A percentile compares a stretch with the other conserved stretches of the same genome.
phyloP scores from a whole-genome alignment of 1,140 invertebrate species.

The Lepidotrigona ventralis region DNA sequence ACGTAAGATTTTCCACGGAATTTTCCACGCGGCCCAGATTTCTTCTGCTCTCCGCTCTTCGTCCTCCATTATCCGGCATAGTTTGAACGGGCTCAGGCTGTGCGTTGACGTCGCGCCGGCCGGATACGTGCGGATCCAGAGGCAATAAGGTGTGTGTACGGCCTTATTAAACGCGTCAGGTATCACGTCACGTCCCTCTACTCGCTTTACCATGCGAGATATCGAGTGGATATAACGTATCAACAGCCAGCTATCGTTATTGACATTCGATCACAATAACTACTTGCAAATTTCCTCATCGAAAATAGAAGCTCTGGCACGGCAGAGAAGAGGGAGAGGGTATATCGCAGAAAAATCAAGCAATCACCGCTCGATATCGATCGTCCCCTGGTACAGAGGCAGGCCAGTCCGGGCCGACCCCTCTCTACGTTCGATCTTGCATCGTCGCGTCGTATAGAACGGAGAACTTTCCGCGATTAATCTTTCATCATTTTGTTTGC shows the following conservation, averaged over 20 bases:
- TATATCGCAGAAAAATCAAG: constrained; percentile 7
- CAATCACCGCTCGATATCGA: neutral
- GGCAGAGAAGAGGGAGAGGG: neutral
- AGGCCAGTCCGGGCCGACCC: too few species aligned
- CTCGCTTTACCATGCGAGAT: constrained; percentile 19
- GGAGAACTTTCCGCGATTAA: constrained; percentile 11
- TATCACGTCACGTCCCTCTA: constrained; percentile 1
- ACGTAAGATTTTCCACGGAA: neutral
- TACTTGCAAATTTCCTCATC: neutral
- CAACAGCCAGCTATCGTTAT: constrained; percentile 39
- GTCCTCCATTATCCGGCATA: neutral
- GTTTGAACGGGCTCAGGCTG: neutral
- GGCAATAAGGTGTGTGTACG: constrained; percentile 45
- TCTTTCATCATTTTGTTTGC: constrained; percentile 30
- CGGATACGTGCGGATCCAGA: constrained; percentile 1
- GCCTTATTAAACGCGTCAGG: constrained; percentile 50
- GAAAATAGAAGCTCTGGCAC: neutral
- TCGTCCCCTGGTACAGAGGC: too few species aligned
- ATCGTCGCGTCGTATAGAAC: neutral
- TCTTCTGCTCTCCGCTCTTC: neutral
- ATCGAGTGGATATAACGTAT: constrained; percentile 41
- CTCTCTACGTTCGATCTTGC: neutral
- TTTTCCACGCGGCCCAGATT: neutral
- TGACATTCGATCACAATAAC: constrained; percentile 37
- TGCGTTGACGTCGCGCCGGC: constrained; percentile 13